Evolutionary conservation across 2,113 vertebrate genomes (phyloP).

Genomic region (Labeo rohita): DNA sequence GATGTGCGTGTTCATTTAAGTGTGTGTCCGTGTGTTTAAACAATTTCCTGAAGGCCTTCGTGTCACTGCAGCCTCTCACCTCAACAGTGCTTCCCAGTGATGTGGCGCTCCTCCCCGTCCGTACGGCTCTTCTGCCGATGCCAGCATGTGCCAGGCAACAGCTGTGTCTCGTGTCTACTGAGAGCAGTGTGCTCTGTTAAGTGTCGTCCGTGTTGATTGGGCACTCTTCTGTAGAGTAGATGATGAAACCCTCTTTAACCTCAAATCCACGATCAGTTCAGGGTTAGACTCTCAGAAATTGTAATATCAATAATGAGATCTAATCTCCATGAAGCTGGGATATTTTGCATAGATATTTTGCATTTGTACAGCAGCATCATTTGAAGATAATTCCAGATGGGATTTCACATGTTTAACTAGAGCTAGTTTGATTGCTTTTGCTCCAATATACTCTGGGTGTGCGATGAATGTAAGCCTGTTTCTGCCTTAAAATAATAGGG

Average conservation of each 20-base stretch:
- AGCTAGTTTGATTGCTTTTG: not conserved
- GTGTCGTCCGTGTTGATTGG: not conserved
- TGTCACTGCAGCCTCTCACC: conserved; percentile 48
- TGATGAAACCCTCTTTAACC: conserved; percentile 21
- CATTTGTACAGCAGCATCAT: not conserved
- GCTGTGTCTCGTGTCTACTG: conserved; percentile 31
- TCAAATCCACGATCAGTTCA: not conserved
- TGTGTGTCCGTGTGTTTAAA: conserved; percentile 33
- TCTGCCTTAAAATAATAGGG: not conserved
- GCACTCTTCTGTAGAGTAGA: conserved; percentile 26
- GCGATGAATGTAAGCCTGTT: not conserved
- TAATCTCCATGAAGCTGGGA: not conserved
- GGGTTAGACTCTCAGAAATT: not conserved
- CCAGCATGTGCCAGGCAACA: conserved; percentile 35
- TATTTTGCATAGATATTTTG: not conserved
- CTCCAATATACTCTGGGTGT: not conserved
- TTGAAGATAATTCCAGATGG: conserved; percentile 1
- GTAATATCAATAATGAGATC: not conserved
- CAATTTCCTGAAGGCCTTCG: not conserved
- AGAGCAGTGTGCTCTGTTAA: conserved; percentile 23
- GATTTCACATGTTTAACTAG: not conserved
- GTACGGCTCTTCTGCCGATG: not conserved
- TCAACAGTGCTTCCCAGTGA: conserved; percentile 37
- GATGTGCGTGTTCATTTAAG: conserved; percentile 22
- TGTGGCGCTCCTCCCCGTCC: conserved; percentile 3